Evolutionary conservation across 2,888 invertebrate species (phyloP).

Genomic region (Shargacucullia verbasci): DNA sequence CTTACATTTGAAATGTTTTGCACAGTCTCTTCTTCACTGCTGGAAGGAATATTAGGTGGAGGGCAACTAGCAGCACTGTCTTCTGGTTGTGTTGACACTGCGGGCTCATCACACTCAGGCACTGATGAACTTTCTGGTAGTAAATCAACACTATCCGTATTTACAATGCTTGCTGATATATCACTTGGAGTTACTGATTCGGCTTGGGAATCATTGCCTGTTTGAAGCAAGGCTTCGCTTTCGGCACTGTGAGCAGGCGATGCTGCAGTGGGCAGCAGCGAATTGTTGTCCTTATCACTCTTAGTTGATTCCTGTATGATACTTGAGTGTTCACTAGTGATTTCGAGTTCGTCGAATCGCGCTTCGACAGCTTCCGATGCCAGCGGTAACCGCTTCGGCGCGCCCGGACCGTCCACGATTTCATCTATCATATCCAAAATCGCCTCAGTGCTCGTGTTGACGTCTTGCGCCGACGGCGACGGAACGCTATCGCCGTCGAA

Average conservation of each 20-base stretch:
- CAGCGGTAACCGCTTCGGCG: slow-evolving; percentile 77
- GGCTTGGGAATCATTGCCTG: slow-evolving; percentile 19
- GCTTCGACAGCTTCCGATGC: slow-evolving; percentile 42
- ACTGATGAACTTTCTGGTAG: slow-evolving; percentile 61
- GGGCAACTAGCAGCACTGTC: slow-evolving; percentile 39
- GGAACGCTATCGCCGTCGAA: slow-evolving; percentile 85
- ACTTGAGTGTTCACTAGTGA: slow-evolving; percentile 39
- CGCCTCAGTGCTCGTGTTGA: slow-evolving; percentile 86
- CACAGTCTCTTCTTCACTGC: slow-evolving; percentile 75
- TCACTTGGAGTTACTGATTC: slow-evolving; percentile 46
- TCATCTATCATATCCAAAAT: slow-evolving; percentile 88
- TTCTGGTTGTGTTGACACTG: slow-evolving; percentile 39
- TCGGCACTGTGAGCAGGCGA: slow-evolving; percentile 63
- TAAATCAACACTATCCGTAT: slow-evolving; percentile 59
- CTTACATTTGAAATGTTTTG: slow-evolving; percentile 68
- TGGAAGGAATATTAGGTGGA: slow-evolving; percentile 65
- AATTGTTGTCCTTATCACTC: slow-evolving; percentile 28
- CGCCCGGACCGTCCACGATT: slow-evolving; percentile 84
- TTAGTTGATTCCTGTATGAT: slow-evolving; percentile 52
- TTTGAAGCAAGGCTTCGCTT: slow-evolving; percentile 56
- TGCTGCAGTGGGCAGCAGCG: slow-evolving; percentile 46
- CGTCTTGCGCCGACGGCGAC: slow-evolving; percentile 83
- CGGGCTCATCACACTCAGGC: slow-evolving; percentile 27
- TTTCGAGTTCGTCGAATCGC: slow-evolving; percentile 42
- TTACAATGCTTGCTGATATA: slow-evolving; percentile 40